Evolutionary conservation across 2,888 invertebrate species (phyloP), one percentile per base, ranked within the genome.

Genomic region (Leptarthrus brevirostris): DNA sequence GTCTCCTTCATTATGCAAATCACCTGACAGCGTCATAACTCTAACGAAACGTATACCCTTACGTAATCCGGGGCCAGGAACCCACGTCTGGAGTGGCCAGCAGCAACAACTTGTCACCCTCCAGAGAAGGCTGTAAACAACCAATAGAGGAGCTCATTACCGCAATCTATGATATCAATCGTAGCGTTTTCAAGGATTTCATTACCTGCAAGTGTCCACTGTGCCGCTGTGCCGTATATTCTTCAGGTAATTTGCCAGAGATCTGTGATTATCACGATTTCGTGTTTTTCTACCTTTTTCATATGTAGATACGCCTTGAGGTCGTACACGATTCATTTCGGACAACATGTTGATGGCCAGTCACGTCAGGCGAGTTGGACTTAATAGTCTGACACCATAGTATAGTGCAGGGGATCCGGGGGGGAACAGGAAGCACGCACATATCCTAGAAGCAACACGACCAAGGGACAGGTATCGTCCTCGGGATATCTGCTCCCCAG

Each of bases 1-100:
- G 75, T 66, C 75, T 75, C 75, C 58, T 73, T 69, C 73, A 75
- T 75, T 75, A 75, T 75, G 75, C 72, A 75, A 75, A 75, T 75
- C 69, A 75, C 56, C 69, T 69, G 69, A 26, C 69, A 69, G 69
- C 20, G 52, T 49, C 52, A 69, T 69, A 69, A 52, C 30, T 69
- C 36, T 52, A 49, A 18, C 69, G 52, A 24, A 34, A 69, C 69
- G 52, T 20, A 30, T 20, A 12, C 12, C 49, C 52, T 12, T 52
- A 20, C 12, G 30, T 52, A 14, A 34, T 24, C 20, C 16, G 16
- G 30, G 49, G 14, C 6, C 8, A 30, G 24, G 52, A 16, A 5
- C 52, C 52, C 3, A 22, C 30, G 6, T 49, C 34, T 34, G 69
- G 69, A 12, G 44, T 40, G 44, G 14, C 30, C 56, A 56, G 16